Base-by-base conservation (phyloP, 2,797 vertebrate genomes). In the Coluber constrictor region DNA sequence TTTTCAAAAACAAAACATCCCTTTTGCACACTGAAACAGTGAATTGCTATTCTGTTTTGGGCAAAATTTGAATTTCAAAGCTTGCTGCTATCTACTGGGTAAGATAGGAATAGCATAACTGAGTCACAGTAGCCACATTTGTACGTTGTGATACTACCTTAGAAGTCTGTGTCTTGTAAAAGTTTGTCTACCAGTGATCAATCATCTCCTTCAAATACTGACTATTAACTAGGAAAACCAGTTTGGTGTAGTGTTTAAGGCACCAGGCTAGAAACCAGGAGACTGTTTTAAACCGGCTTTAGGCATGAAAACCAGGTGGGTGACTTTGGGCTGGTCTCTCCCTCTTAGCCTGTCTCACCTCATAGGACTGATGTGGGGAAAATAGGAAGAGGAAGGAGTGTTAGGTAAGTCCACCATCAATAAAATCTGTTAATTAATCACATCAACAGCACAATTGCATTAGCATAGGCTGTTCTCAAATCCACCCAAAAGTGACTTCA, bases 1-100 rank as follows among this genome's bases (percentile, higher is more conserved):
- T 59, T 89, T 87, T 5, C 66, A 89, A 94, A 88, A 32, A 87
- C 83, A 87, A 66, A 95, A 60, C 18, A 60, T 37, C 59, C 96
- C 94, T 89, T 15, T 16, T 90, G 92, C 95, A 91, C 25, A 0
- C 20, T n/a, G 0, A 90, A 94, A 60, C 88, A n/a, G 54, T 94
- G 86, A 96, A 94, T 8, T 90, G 60, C 83, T 96, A 91, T 86
- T 56, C 37, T 59, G 89, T 2, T 87, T 94, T 94, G 86, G 74
- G n/a, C 59, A 83, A 90, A 56, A 86, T 87, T 93, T 29, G 27
- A 59, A 23, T 16, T 90, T 66, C 60, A 47, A 56, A 70, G 43
- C 32, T 23, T 87, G 3, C 43, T 56, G 16, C 32, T 27, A 12
- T 70, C 32, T 37, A 74, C 3, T 23, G 63, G 83, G 61, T 47